Percentiles rank a stretch among this genome's conserved stretches.
These are phyloP conservation scores for Melitaea athalia DNA, from an alignment of 2,888 invertebrate species.

Conservation along the genomic window DNA sequence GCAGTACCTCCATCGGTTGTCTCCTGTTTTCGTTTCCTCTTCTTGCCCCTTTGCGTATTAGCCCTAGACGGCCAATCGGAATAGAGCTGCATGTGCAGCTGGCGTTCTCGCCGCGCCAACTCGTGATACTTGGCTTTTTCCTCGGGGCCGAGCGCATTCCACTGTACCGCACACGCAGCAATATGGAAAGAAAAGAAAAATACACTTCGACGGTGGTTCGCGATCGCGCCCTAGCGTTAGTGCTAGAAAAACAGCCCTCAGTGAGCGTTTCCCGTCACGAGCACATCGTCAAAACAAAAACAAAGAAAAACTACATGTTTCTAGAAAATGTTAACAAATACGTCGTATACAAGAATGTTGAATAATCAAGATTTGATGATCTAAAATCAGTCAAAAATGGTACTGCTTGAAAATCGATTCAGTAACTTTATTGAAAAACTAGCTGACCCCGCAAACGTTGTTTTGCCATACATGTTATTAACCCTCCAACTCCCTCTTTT, in stretches of 20 bases:
- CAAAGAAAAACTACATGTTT: constrained; percentile 33
- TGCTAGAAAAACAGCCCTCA: constrained; percentile 88
- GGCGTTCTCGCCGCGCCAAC: constrained; percentile 98
- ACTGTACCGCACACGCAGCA: constrained; percentile 85
- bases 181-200: constrained; percentile 80
- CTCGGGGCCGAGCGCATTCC: constrained; percentile 99
- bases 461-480: no score
- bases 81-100: constrained; percentile 99
- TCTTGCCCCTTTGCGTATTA: constrained; percentile 99
- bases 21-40: constrained; percentile 99
- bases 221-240: constrained; percentile 79
- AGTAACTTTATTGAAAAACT: constrained; percentile 2
- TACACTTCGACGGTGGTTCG: constrained; percentile 76
- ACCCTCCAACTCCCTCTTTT: no score
- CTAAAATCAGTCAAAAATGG: not conserved
- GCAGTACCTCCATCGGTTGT: constrained; percentile 97
- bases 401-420: not conserved
- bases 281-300: constrained; percentile 39
- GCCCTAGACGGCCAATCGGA: constrained; percentile 99
- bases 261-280: constrained; percentile 70
- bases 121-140: constrained; percentile 99
- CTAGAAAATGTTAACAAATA: constrained; percentile 36
- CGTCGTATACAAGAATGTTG: constrained; percentile 3
- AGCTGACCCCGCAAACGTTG: no score
- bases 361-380: constrained; percentile 10